A percentile compares a stretch with the other conserved stretches of the same genome.
These are phyloP conservation scores for Phragmatobia fuliginosa DNA, from an alignment of 2,888 invertebrate genomes.

Conservation along the genomic window DNA sequence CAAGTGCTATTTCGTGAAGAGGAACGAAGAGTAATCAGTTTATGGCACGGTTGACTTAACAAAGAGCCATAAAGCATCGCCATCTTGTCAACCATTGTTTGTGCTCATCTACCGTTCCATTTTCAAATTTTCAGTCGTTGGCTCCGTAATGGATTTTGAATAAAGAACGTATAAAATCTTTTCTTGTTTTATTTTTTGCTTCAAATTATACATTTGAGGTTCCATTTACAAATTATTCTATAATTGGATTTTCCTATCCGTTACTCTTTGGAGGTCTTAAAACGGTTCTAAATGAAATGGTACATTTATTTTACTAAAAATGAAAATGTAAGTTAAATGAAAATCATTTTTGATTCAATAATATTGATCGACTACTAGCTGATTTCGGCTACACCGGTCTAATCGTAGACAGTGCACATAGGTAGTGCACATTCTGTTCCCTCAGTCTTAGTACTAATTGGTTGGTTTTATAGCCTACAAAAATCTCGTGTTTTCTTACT, in stretches of 20 bases:
- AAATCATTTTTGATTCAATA: too few relatives aligned
- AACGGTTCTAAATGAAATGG: too few relatives aligned
- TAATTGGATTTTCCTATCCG: too few relatives aligned
- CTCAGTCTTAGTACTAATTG: too few relatives aligned
- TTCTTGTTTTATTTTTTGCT: neutral
- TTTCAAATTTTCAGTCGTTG: slow-evolving; percentile 28
- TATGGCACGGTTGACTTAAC: slow-evolving; percentile 26
- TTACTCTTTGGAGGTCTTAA: neutral
- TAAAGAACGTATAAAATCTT: slow-evolving; percentile 6
- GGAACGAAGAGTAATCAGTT: slow-evolving; percentile 22
- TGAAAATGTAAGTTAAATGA: too few relatives aligned
- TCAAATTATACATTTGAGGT: neutral
- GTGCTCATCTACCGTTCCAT: slow-evolving; percentile 38
- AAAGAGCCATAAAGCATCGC: slow-evolving; percentile 48
- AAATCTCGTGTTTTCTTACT: too few relatives aligned
- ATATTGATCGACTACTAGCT: too few relatives aligned
- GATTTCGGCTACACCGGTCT: too few relatives aligned
- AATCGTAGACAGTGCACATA: too few relatives aligned
- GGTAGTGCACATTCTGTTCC: too few relatives aligned
- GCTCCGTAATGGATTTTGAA: slow-evolving; percentile 15
- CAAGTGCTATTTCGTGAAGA: slow-evolving; percentile 22
- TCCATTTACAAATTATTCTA: too few relatives aligned
- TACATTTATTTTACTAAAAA: neutral
- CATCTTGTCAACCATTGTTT: slow-evolving; percentile 45
- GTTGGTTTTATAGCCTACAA: too few relatives aligned